These are phyloP conservation scores for Eurypyga helias DNA, from an alignment of 2,113 vertebrate genomes.

Conservation along the genomic window DNA sequence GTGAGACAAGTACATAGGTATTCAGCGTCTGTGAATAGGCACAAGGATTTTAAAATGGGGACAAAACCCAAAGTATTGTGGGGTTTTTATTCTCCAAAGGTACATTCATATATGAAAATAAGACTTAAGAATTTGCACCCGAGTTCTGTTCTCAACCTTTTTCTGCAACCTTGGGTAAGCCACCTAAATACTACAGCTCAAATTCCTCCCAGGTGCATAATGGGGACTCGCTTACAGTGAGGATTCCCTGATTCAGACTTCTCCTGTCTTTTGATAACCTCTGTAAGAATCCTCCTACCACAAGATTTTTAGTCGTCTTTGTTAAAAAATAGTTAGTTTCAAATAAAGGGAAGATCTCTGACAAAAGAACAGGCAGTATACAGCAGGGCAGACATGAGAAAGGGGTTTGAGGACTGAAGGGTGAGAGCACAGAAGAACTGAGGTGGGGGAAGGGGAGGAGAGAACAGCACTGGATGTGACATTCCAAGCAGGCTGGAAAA, in stretches of 20 bases:
- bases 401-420: not conserved
- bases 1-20: not conserved
- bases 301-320: not conserved
- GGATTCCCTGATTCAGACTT: not conserved
- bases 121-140: not conserved
- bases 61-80: not conserved
- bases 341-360: not conserved
- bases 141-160: not conserved
- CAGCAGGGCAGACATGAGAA: not conserved
- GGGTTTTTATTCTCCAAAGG: not conserved
- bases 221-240: not conserved
- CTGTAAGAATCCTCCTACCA: not conserved
- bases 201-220: not conserved
- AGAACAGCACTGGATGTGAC: conserved; percentile 45
- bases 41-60: not conserved
- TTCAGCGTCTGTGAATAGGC: not conserved
- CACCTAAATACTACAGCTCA: not conserved
- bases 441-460: conserved; percentile 9
- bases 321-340: not conserved
- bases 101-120: not conserved
- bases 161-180: not conserved
- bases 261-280: not conserved
- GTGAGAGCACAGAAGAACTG: not conserved
- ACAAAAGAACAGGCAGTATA: not conserved
- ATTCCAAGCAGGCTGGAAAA: conserved; percentile 50